These are phyloP conservation scores for Psittacula echo DNA, from an alignment of 2,797 vertebrate species.

Conservation along the genomic window DNA sequence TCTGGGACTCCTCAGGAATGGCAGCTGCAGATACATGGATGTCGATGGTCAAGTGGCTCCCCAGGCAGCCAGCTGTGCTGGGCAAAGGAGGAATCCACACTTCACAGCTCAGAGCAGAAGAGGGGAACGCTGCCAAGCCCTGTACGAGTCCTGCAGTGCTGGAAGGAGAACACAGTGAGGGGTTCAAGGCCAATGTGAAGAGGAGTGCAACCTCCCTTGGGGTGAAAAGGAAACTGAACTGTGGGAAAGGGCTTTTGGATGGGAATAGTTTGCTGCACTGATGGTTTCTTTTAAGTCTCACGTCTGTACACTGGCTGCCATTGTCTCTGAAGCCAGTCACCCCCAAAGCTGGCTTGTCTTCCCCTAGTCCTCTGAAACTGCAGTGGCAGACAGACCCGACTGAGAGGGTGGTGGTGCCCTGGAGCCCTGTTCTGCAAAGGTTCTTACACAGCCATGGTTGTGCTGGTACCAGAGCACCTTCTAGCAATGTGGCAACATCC, in stretches of 20 bases:
- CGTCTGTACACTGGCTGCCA: accelerated
- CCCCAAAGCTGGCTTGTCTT: neutral
- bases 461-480: neutral
- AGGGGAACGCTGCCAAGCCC: neutral
- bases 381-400: accelerated
- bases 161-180: neutral
- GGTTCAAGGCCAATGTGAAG: neutral
- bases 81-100: neutral
- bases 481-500: accelerated
- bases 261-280: neutral
- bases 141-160: neutral
- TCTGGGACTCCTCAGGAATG: neutral
- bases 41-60: neutral
- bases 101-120: accelerated
- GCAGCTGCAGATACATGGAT: accelerated
- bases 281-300: neutral
- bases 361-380: neutral
- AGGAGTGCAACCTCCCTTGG: neutral
- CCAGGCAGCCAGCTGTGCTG: neutral
- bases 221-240: neutral
- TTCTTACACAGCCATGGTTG: neutral
- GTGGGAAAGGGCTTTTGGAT: neutral
- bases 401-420: accelerated
- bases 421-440: neutral
- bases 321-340: neutral